Conservation (phyloP, 1,140 invertebrate species). For the Drosophila littoralis region DNA sequence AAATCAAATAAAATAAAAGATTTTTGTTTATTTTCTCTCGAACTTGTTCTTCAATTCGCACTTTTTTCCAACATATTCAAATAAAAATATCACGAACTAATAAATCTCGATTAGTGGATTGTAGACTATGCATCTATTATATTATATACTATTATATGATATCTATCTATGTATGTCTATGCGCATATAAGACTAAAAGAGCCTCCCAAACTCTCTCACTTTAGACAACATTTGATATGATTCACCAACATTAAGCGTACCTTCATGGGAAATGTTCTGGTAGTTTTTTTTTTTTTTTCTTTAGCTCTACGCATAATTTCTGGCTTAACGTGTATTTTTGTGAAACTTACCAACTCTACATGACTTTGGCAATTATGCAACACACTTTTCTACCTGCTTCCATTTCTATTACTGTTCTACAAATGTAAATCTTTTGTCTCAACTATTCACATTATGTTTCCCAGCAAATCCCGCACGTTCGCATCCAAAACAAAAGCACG, state of each 20-base stretch:
- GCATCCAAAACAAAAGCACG: conserved; percentile 12
- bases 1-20: neutral
- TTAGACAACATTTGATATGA: no score
- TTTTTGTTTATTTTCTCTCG: neutral
- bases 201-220: no score
- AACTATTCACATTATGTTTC: conserved; percentile 6
- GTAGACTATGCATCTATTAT: neutral
- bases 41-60: conserved; percentile 8
- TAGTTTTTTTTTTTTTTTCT: no score
- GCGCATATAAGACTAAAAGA: neutral
- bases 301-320: no score
- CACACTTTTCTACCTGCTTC: conserved; percentile 12
- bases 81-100: neutral
- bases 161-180: no score
- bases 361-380: neutral
- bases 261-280: no score
- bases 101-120: neutral
- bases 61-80: neutral
- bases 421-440: conserved; percentile 25
- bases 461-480: conserved; percentile 17
- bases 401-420: conserved; percentile 11
- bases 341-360: neutral
- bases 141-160: neutral
- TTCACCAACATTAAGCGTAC: no score
- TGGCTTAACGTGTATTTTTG: neutral